Evolutionary conservation across 2,888 invertebrate species (phyloP), one percentile per base, ranked within the genome.

Genomic region (Nipponacmea schrenckii): DNA sequence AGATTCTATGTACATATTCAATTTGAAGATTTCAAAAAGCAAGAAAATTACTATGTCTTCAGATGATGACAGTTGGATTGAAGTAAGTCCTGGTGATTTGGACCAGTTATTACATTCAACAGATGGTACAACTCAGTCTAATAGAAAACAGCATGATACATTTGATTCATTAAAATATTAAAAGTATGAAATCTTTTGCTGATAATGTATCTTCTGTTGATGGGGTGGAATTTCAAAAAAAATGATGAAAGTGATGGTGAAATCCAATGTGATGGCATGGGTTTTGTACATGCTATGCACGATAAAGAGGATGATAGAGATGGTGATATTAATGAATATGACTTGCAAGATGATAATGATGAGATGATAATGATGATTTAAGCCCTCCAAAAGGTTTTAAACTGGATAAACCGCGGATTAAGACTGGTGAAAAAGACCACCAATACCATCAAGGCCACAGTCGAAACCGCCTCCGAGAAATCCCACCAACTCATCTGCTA

Each of bases 31-130:
- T 88, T 92, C 74, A 91, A 92, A 80, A 89, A 84, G 77, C 87
- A 87, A 63, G 90, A 89, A 74, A 77, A 82, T 62, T 74, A n/a
- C 78, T 27, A 83, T 91, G 10, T 86, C 87, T 48, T 88, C 89
- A 15, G 87, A 90, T 73, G 91, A 94, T 87, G 95, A 96, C 81
- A 93, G 93, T 70, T 95, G 95, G 97, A 89, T 97, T 78, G 93
- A 93, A 81, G 91, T 97, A 70, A 92, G 92, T 73, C 93, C 95
- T 1, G 93, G 94, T 68, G 93, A 95, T 75, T 90, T 97, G 71
- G 96, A 97, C 88, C 91, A 92, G 27, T 92, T 96, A 91, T 89
- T 97, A 67, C 91, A 92, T 77, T 92, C 93, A 65, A 93, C 94
- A 86, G 94, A 93, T 0, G 90, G 91, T 44, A 72, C 74, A 46